Evolutionary conservation across 2,113 vertebrate genomes (phyloP), one percentile per base, ranked within the genome.

Genomic region (Neodon shergylaensis): DNA sequence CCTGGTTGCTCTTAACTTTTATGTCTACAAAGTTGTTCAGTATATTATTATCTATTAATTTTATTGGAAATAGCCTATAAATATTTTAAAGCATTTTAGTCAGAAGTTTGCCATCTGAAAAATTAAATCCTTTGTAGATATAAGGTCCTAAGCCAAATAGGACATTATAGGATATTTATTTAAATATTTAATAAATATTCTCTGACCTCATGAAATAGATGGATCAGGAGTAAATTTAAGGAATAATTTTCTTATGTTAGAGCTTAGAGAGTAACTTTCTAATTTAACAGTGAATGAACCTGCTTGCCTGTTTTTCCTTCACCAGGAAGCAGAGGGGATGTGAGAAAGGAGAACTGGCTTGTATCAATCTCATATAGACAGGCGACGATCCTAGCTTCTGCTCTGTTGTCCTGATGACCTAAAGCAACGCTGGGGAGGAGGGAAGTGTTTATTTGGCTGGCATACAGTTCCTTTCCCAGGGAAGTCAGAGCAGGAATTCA

Each of bases 301-400:
- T 95, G 61, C 66, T 92, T 78, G 42, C 39, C 13, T 68, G 58
- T 70, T 88, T 90, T 58, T 73, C 28, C 84, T 92, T 94, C 36
- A 72, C 90, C 92, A 90, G 36, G 10, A 70, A 92, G 39, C 19
- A 91, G 82, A 63, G 88, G 85, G 82, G 89, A 86, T 7, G 68
- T 82, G 79, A 95, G 84, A 84, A 92, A 87, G 17, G 21, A 31
- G 22, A 85, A 95, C 91, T 85, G 95, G 91, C 90, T 91, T 91
- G 63, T 79, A 63, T 92, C 86, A 85, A 78, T 94, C 21, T 91
- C 76, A 66, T 36, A 10, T 36, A 90, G 88, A 76, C 26, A 87
- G 54, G 36, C 3, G 3, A 42, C 0, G 28, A 14, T 61, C 22
- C 54, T 9, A 39, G 12, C 10, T 63, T 8, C 12, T 22, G 3